Evolutionary conservation across 2,888 invertebrate genomes (phyloP).

Genomic region (Nomada ruficornis): DNA sequence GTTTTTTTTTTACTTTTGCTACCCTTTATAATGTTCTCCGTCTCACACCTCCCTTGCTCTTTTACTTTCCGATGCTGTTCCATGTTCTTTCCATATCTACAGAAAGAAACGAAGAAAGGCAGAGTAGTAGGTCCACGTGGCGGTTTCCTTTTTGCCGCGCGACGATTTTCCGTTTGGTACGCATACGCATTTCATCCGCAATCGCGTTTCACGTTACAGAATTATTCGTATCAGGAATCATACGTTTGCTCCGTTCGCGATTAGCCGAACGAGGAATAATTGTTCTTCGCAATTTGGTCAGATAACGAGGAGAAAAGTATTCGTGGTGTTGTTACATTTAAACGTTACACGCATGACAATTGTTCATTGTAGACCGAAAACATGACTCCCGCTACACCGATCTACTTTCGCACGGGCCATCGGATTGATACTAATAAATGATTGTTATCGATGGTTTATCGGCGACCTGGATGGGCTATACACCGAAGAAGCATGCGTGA

Average conservation of each 20-base stretch:
- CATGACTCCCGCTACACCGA: conserved; percentile 8
- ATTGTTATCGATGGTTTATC: conserved; percentile 82
- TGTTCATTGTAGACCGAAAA: conserved; percentile 9
- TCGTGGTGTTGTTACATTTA: conserved; percentile 24
- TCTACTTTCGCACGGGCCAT: conserved; percentile 71
- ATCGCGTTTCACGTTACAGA: background rate
- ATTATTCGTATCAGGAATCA: background rate
- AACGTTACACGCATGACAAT: conserved; percentile 40
- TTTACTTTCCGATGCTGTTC: background rate
- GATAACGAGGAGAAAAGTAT: conserved; percentile 36
- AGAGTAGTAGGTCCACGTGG: conserved; percentile 11
- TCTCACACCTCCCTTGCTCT: background rate
- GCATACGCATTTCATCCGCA: background rate
- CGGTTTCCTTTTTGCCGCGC: background rate
- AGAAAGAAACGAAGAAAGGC: conserved; percentile 67
- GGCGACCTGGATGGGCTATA: conserved; percentile 63
- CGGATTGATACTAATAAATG: conserved; percentile 79
- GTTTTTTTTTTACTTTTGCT: background rate
- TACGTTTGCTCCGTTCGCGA: background rate
- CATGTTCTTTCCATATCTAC: conserved; percentile 40
- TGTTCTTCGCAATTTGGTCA: background rate
- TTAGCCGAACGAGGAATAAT: background rate
- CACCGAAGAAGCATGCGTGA: conserved; percentile 54
- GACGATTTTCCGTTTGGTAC: background rate
- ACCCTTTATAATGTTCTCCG: background rate